Base-by-base conservation (phyloP, 2,113 vertebrate species). In the Hippolais icterina region DNA sequence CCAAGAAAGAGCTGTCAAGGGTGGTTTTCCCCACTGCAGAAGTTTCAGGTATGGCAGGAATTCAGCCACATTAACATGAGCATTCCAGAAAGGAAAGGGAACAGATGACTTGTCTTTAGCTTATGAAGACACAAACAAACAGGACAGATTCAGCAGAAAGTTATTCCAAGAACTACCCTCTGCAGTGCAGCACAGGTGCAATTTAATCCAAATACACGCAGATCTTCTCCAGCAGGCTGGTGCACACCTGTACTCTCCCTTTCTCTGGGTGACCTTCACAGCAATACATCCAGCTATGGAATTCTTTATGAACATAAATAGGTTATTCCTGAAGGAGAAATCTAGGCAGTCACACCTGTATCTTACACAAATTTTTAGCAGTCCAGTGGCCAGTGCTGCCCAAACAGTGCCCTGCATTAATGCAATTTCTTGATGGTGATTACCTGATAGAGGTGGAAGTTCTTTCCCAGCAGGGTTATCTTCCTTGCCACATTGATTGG, bases 381-480 rank as follows among this genome's bases (percentile, higher is more conserved):
- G 37, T 37, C 19, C 54, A 52, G 56, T 7, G 20, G 35, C 29
- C 71, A 84, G 7, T n/a, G 46, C 5, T 89, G 77, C 42, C 61
- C 46, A 37, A 72, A 41, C 4, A 78, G 9, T 20, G 24, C 29
- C 59, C 41, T 68, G 39, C 17, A 60, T 33, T 47, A 80, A 70
- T 3, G 42, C 22, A 33, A 22, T 59, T 81, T 86, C 54, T 74
- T 42, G 29, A 1, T 33, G 71, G 31, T 57, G 28, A 90, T 12
- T 98, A 99, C 99, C 99, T 99, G 98, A 61, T 99, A 99, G 57
- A 99, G 98, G 59, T 98, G 98, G 90, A 99, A 98, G 95, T 99
- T 99, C 82, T 96, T 98, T 37, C 99, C 99, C 53, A 98, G 93
- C 74, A 99, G 94, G 3, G 98, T 99, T 83, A 99, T 98, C 94